phyloP scores from a whole-genome alignment of 2,797 vertebrate species.

The Poeciliopsis infans region DNA sequence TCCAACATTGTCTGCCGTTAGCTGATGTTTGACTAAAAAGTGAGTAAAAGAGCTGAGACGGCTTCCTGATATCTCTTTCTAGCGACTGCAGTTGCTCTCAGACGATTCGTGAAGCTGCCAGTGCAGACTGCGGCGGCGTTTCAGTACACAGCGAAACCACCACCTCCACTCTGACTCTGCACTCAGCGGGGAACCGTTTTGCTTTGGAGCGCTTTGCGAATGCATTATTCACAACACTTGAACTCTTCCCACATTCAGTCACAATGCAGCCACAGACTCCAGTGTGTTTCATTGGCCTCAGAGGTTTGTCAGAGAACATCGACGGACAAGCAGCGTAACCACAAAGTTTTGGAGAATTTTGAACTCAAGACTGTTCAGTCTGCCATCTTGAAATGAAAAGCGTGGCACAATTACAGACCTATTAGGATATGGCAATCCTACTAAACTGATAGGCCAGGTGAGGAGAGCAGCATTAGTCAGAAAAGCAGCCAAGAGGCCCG shows the following conservation, averaged over 20 bases:
- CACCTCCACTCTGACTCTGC: constrained; percentile 16
- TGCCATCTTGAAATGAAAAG: neutral
- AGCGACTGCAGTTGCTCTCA: constrained; percentile 19
- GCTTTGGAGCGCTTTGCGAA: neutral
- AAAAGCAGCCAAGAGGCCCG: neutral
- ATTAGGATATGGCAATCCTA: neutral
- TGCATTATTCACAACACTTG: neutral
- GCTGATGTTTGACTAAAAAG: constrained; percentile 27
- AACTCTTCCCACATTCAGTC: constrained; percentile 14
- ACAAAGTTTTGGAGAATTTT: neutral
- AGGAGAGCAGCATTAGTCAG: neutral
- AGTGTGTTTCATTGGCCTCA: neutral
- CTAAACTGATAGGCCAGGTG: neutral
- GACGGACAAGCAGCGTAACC: neutral
- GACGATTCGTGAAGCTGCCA: constrained; percentile 21
- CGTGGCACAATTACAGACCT: neutral
- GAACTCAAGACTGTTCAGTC: neutral
- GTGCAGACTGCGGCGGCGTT: constrained; percentile 37
- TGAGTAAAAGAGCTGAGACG: neutral
- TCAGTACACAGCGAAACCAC: constrained; percentile 29
- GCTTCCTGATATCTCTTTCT: neutral
- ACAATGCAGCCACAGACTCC: neutral
- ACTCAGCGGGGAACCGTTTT: neutral
- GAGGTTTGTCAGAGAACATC: neutral
- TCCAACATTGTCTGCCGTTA: constrained; percentile 4